Evolutionary conservation across 1,140 invertebrate species (phyloP).

Genomic region (Lamellibrachia luymesi): DNA sequence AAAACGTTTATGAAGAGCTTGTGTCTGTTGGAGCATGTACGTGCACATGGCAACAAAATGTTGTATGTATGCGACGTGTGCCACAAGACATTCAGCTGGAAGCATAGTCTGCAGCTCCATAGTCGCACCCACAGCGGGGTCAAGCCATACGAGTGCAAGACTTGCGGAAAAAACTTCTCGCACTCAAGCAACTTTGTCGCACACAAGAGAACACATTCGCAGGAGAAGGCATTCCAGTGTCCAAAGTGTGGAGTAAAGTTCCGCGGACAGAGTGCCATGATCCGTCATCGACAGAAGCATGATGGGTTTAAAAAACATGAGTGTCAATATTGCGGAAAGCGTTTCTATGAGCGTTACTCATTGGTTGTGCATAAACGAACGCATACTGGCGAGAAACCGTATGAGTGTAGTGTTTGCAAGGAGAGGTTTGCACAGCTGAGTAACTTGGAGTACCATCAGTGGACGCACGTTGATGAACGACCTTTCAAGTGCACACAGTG

Average conservation of each 20-base stretch:
- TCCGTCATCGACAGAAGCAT: conserved; percentile 9
- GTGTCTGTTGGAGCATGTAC: not conserved
- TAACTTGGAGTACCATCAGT: not conserved
- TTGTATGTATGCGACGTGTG: not conserved
- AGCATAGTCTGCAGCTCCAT: not conserved
- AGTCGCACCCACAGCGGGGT: not conserved
- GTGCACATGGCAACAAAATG: not conserved
- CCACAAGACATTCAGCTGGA: not conserved
- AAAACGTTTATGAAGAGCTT: not conserved
- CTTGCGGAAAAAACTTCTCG: not conserved
- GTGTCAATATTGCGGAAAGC: conserved; percentile 14
- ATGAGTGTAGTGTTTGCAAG: conserved; percentile 95
- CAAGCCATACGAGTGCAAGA: not conserved
- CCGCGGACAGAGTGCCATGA: not conserved
- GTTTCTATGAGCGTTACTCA: conserved; percentile 82
- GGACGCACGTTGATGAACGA: not conserved
- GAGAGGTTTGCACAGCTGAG: conserved; percentile 80
- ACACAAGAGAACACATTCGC: not conserved
- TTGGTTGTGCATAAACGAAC: conserved; percentile 56
- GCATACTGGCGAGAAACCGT: conserved; percentile 82
- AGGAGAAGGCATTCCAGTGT: not conserved
- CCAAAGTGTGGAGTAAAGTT: not conserved
- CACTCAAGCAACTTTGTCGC: not conserved
- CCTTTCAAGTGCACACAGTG: not conserved
- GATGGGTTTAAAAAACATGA: conserved; percentile 9